These are phyloP conservation scores for Unio pictorum DNA, from an alignment of 2,888 invertebrate species.

Conservation along the genomic window DNA sequence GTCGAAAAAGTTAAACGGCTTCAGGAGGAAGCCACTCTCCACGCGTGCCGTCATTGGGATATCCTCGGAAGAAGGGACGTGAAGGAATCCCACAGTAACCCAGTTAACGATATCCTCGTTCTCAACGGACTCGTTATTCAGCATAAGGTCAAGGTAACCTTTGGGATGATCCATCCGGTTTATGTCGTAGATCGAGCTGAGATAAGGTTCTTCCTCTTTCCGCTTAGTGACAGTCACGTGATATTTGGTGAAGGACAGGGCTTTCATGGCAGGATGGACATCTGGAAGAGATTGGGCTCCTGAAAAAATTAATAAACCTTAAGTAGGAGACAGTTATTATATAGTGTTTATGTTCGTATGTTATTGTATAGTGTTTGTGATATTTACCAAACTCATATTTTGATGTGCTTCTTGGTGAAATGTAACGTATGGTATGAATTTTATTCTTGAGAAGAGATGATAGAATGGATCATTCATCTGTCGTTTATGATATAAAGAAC, in stretches of 20 bases:
- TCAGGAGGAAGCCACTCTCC: slow-evolving; percentile 41
- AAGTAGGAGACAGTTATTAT: too few relatives aligned
- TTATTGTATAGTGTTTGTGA: too few relatives aligned
- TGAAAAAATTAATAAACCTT: too few relatives aligned
- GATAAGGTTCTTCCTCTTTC: slow-evolving; percentile 38
- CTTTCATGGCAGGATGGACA: slow-evolving; percentile 31
- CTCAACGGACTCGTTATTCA: slow-evolving; percentile 38
- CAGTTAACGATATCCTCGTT: slow-evolving; percentile 46
- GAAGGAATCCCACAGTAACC: slow-evolving; percentile 46
- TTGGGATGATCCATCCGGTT: slow-evolving; percentile 31
- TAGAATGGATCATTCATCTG: too few relatives aligned
- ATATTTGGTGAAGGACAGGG: slow-evolving; percentile 43
- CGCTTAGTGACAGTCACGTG: slow-evolving; percentile 41
- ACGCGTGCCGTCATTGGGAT: slow-evolving; percentile 45
- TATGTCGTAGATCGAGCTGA: slow-evolving; percentile 28
- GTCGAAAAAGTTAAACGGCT: slow-evolving; percentile 51
- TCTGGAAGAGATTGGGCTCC: slow-evolving; percentile 34
- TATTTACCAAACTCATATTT: too few relatives aligned
- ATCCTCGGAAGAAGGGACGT: slow-evolving; percentile 46
- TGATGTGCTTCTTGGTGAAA: too few relatives aligned
- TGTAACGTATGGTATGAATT: too few relatives aligned
- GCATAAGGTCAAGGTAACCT: slow-evolving; percentile 34
- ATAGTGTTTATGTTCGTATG: too few relatives aligned
- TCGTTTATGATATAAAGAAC: too few relatives aligned
- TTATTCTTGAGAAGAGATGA: too few relatives aligned